These are phyloP conservation scores for Leucoptera coffeella DNA, from an alignment of 2,888 invertebrate species.

Conservation along the genomic window DNA sequence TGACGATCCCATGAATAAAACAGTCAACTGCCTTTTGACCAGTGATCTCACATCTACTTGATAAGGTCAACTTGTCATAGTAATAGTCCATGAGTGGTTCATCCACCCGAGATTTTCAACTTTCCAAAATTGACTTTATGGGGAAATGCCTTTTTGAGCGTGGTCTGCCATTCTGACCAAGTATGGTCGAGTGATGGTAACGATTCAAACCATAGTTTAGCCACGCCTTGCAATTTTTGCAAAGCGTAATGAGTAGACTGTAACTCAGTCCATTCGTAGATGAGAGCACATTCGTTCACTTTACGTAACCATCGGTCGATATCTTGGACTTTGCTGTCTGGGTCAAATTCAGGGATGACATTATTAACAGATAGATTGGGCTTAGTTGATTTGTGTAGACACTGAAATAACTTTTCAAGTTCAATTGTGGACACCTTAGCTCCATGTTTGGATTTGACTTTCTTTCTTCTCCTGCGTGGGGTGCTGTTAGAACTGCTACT, in stretches of 20 bases:
- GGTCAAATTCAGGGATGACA: constrained; percentile 1
- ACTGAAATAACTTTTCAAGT: too few relatives aligned
- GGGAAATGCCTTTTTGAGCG: constrained; percentile 1
- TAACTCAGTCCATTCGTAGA: background rate
- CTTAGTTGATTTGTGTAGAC: too few relatives aligned
- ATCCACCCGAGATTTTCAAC: constrained; percentile 3
- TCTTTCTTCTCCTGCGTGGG: too few relatives aligned
- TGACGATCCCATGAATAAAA: constrained; percentile 4
- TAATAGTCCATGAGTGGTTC: background rate
- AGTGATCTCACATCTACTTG: constrained; percentile 3
- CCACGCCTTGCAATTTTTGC: background rate
- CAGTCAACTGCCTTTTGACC: constrained; percentile 5
- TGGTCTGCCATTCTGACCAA: constrained; percentile 1
- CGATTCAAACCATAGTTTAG: background rate
- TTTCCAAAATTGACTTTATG: constrained; percentile 2
- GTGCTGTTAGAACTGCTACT: too few relatives aligned
- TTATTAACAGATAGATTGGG: too few relatives aligned
- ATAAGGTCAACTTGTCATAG: constrained; percentile 1
- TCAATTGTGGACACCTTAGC: too few relatives aligned
- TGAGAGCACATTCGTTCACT: background rate
- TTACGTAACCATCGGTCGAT: constrained; percentile 1
- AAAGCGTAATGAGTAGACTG: background rate
- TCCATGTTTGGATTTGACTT: too few relatives aligned
- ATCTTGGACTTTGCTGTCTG: too few relatives aligned
- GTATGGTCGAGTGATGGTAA: background rate